Conservation (phyloP, 2,797 vertebrate genomes). For the Cynodonichthys magdalenae region DNA sequence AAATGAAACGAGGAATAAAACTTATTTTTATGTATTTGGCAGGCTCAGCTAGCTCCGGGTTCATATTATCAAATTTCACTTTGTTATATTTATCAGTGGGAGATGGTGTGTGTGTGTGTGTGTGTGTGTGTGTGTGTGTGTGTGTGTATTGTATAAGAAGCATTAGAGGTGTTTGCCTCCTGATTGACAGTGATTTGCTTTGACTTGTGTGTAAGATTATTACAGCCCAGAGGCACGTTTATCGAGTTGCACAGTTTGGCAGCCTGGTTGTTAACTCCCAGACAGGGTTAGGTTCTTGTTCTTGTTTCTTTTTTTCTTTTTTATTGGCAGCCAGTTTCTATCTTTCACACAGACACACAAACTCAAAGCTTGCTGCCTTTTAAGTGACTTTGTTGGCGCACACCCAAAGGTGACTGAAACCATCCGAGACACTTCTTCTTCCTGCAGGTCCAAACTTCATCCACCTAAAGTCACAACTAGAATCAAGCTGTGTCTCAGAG, state of each 20-base stretch:
- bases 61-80: not conserved
- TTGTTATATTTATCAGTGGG: not conserved
- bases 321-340: slow-evolving; percentile 19
- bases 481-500: slow-evolving; percentile 29
- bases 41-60: not conserved
- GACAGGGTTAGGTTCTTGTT: slow-evolving; percentile 22
- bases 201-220: slow-evolving; percentile 31
- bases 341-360: slow-evolving; percentile 1
- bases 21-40: too few species aligned
- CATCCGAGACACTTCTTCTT: slow-evolving; percentile 21
- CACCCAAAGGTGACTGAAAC: slow-evolving; percentile 26
- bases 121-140: not conserved
- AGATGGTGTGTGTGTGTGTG: not conserved
- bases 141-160: not conserved
- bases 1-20: too few species aligned
- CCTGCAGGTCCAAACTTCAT: slow-evolving; percentile 26
- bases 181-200: slow-evolving; percentile 28
- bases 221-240: slow-evolving; percentile 43
- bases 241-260: slow-evolving; percentile 42
- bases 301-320: slow-evolving; percentile 19
- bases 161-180: not conserved
- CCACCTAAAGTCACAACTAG: slow-evolving; percentile 1
- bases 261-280: slow-evolving; percentile 28
- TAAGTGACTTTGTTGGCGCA: slow-evolving; percentile 48
- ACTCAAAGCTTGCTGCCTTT: slow-evolving; percentile 19